Percentiles rank a stretch among this genome's conserved stretches.
Conservation (phyloP, 2,113 vertebrate species). For the Melanerpes formicivorus region DNA sequence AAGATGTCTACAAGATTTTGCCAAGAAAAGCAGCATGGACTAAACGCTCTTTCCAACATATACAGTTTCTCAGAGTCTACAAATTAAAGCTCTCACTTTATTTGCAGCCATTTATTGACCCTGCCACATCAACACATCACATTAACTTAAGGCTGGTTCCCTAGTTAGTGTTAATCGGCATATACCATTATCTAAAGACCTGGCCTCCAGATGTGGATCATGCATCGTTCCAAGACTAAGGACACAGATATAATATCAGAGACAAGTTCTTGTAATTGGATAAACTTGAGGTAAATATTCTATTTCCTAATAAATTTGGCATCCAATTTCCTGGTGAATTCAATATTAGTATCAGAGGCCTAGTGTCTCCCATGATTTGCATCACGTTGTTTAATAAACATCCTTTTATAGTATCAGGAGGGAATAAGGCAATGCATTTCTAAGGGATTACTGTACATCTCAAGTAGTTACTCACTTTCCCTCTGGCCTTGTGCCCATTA, state of each 20-base stretch:
- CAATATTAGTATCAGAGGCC: neutral
- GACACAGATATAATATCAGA: neutral
- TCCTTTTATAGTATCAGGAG: slow-evolving; percentile 24
- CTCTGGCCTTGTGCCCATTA: slow-evolving; percentile 47
- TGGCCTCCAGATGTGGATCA: slow-evolving; percentile 31
- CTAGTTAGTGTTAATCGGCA: slow-evolving; percentile 26
- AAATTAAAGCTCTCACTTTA: slow-evolving; percentile 15
- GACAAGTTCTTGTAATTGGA: slow-evolving; percentile 14
- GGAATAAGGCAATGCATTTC: slow-evolving; percentile 55
- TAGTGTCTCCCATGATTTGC: slow-evolving; percentile 18
- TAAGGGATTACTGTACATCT: slow-evolving; percentile 60
- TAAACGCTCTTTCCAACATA: slow-evolving; percentile 7
- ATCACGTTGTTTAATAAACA: slow-evolving; percentile 59
- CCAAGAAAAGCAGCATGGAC: slow-evolving; percentile 51
- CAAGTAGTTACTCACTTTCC: slow-evolving; percentile 50
- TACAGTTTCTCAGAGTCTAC: slow-evolving; percentile 1
- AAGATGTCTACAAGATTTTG: slow-evolving; percentile 46
- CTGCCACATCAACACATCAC: neutral
- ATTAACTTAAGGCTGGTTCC: slow-evolving; percentile 15
- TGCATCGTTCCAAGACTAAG: neutral
- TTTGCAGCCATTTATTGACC: slow-evolving; percentile 24
- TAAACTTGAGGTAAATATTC: slow-evolving; percentile 8
- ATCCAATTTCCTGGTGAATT: slow-evolving; percentile 21
- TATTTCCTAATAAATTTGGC: slow-evolving; percentile 38
- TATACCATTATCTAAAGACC: slow-evolving; percentile 2